Percentiles rank a stretch among this genome's conserved stretches.
phyloP scores from a whole-genome alignment of 2,113 vertebrate species.

The Heterotis niloticus region DNA sequence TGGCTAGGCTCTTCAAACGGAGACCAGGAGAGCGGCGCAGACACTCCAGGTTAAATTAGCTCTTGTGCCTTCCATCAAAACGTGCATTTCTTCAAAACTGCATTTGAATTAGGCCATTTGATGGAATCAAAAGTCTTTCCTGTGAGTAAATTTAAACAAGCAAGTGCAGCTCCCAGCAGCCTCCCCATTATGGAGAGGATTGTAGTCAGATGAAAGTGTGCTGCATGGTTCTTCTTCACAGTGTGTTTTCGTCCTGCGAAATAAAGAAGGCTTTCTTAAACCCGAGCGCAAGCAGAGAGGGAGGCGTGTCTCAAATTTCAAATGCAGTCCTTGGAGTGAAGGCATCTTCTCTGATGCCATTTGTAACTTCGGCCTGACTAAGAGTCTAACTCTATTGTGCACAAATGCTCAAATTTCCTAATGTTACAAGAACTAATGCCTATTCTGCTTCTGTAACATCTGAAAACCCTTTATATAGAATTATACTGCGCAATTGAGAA shows the following conservation, averaged over 20 bases:
- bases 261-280: background rate
- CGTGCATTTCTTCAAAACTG: conserved; percentile 85
- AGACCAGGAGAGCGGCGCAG: conserved; percentile 82
- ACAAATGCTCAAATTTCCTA: background rate
- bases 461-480: no score
- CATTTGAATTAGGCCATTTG: conserved; percentile 93
- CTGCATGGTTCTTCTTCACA: conserved; percentile 31
- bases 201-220: conserved; percentile 74
- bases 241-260: conserved; percentile 13
- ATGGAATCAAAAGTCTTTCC: conserved; percentile 85
- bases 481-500: no score
- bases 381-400: background rate
- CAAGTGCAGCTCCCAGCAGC: conserved; percentile 85
- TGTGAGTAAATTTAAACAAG: conserved; percentile 90
- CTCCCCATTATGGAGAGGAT: conserved; percentile 84
- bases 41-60: conserved; percentile 98
- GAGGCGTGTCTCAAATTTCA: background rate
- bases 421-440: background rate
- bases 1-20: conserved; percentile 95
- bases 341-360: background rate
- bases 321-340: background rate
- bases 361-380: background rate
- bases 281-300: background rate
- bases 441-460: background rate
- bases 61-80: conserved; percentile 79